Percentiles rank a stretch among this genome's conserved stretches.
phyloP scores from a whole-genome alignment of 2,888 invertebrate genomes.

The Trissoscelio sp. region DNA sequence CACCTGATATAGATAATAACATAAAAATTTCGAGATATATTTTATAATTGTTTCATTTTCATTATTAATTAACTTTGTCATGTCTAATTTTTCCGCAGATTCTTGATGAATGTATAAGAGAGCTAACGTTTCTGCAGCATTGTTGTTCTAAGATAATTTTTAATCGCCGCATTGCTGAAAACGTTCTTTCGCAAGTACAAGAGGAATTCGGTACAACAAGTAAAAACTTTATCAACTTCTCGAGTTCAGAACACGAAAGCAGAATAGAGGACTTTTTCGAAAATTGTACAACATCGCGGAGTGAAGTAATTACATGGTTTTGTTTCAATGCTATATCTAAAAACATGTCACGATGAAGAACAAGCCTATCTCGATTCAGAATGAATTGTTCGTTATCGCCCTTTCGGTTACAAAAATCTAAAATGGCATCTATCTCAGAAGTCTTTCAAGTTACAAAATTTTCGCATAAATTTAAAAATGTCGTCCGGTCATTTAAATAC shows the following conservation, averaged over 20 bases:
- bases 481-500: too few relatives aligned
- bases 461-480: slow-evolving; percentile 50
- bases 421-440: slow-evolving; percentile 26
- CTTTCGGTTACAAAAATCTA: slow-evolving; percentile 34
- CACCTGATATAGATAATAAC: too few relatives aligned
- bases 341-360: slow-evolving; percentile 19
- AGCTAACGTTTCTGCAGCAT: slow-evolving; percentile 20
- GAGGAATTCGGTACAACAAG: slow-evolving; percentile 14
- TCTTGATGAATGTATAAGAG: slow-evolving; percentile 22
- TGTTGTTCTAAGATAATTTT: slow-evolving; percentile 15
- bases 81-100: not conserved
- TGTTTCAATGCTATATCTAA: not conserved
- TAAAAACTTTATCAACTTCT: not conserved
- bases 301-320: not conserved
- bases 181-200: slow-evolving; percentile 19
- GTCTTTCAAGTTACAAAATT: slow-evolving; percentile 44
- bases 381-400: not conserved
- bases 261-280: not conserved
- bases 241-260: not conserved
- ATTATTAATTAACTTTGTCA: not conserved
- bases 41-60: too few relatives aligned
- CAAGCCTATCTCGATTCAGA: not conserved
- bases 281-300: not conserved
- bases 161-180: slow-evolving; percentile 14
- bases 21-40: too few relatives aligned